Conservation (phyloP, 1,140 invertebrate genomes). For the Zaprionus davidi region DNA sequence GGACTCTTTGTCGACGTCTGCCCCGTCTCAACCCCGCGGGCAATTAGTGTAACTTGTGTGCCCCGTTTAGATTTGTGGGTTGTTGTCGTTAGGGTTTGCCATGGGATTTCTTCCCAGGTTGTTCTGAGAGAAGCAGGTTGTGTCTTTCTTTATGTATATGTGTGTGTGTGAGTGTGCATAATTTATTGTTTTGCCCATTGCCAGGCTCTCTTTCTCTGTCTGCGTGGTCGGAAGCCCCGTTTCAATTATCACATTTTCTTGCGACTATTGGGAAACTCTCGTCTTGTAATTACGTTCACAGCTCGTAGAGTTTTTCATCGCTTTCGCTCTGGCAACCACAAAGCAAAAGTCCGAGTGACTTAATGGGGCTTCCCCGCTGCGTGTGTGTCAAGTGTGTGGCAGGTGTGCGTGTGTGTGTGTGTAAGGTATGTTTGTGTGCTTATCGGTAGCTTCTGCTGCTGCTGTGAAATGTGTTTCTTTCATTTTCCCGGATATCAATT, state of each 20-base stretch:
- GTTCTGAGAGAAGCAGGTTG: constrained; percentile 45
- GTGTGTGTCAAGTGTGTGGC: constrained; percentile 30
- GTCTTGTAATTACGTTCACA: constrained; percentile 68
- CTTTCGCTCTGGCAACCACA: constrained; percentile 54
- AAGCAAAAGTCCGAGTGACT: constrained; percentile 49
- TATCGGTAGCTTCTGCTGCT: constrained; percentile 9
- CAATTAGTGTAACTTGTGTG: constrained; percentile 62
- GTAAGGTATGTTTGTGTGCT: constrained; percentile 5
- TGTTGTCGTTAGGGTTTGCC: constrained; percentile 34
- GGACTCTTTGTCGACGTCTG: constrained; percentile 44
- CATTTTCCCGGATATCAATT: constrained; percentile 60
- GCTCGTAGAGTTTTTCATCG: constrained; percentile 36
- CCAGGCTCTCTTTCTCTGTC: constrained; percentile 44
- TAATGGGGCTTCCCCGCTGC: constrained; percentile 74
- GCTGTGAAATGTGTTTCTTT: constrained; percentile 54
- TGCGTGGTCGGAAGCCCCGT: constrained; percentile 60
- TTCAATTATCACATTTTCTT: constrained; percentile 64
- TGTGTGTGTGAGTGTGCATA: constrained; percentile 68
- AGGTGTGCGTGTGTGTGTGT: constrained; percentile 8
- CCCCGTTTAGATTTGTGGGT: constrained; percentile 30
- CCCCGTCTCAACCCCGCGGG: constrained; percentile 38
- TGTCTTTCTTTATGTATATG: constrained; percentile 62
- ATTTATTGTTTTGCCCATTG: constrained; percentile 68
- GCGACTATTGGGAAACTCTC: constrained; percentile 19
- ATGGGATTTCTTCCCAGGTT: constrained; percentile 26